Evolutionary conservation across 1,140 invertebrate species (phyloP).

Genomic region (Apis cerana): DNA sequence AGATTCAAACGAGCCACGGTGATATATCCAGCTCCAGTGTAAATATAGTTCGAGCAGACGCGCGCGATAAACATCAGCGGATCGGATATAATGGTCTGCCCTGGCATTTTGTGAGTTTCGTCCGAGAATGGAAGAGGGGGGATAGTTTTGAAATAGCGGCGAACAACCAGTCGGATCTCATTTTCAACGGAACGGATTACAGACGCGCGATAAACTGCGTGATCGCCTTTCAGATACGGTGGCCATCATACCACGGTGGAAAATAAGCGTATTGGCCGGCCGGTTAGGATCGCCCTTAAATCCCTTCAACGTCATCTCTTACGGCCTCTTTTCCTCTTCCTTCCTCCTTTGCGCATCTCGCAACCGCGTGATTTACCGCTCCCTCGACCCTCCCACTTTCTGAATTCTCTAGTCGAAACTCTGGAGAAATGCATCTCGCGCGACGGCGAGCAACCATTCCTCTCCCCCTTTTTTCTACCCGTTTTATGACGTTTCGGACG

Average conservation of each 20-base stretch:
- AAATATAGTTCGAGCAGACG: too few species aligned
- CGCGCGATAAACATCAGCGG: too few species aligned
- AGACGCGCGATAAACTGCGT: slow-evolving; percentile 63
- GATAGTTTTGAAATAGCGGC: slow-evolving; percentile 23
- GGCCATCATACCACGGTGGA: slow-evolving; percentile 22
- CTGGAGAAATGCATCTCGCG: background rate
- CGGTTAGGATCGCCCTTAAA: background rate
- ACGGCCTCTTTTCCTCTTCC: background rate
- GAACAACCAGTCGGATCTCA: slow-evolving; percentile 54
- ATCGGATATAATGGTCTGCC: background rate
- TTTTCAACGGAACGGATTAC: slow-evolving; percentile 64
- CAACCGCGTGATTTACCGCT: slow-evolving; percentile 11
- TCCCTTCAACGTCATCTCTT: slow-evolving; percentile 28
- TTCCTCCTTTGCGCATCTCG: background rate
- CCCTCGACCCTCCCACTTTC: background rate
- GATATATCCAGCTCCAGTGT: too few species aligned
- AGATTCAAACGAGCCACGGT: too few species aligned
- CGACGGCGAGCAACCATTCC: background rate
- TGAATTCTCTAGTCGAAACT: background rate
- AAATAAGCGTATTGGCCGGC: slow-evolving; percentile 47
- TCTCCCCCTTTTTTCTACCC: background rate
- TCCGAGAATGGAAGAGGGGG: background rate
- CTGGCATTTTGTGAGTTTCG: background rate
- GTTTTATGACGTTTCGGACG: slow-evolving; percentile 3
- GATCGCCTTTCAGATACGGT: slow-evolving; percentile 51